Evolutionary conservation across 2,888 invertebrate genomes (phyloP), one percentile per base, ranked within the genome.

Genomic region (Buathra laborator): DNA sequence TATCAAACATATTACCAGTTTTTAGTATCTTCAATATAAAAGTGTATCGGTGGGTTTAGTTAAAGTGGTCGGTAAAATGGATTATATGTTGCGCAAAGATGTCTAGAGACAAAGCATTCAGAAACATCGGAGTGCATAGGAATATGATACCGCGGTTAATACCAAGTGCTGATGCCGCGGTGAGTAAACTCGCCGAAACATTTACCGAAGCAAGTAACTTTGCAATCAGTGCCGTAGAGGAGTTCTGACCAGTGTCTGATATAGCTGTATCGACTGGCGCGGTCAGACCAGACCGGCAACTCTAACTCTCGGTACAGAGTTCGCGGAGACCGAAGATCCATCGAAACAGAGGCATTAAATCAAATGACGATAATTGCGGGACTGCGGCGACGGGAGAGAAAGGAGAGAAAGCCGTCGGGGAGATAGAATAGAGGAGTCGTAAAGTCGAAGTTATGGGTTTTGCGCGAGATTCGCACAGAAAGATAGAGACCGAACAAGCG

Each of bases 381-480:
- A 87, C 87, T 87, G 79, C n/a, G 76, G 24, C 37, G 29, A 53
- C 70, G 67, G 56, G 71, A 43, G 67, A 44, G 81, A 19, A 72
- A 71, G 62, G 32, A 70, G 81, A 71, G 64, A 86, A 81, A 83
- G 84, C 80, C 43, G 56, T 4, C 10, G 24, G 85, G 24, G 84
- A 86, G 86, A 86, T 85, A 86, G 87, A 86, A 87, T 87, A 87
- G 89, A 87, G 87, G 87, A 93, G 92, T 92, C 93, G 92, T 94
- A 93, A 94, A 94, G 92, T 90, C 90, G 88, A 91, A 93, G 93
- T 94, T 94, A 94, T 93, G 92, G 92, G 91, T 92, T 93, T 92
- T 92, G 81, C 89, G 90, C 89, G 90, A 93, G 93, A 93, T 92
- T 92, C 92, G 87, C 71, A 79, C 66, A 64, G 83, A 80, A 85